A percentile compares a stretch with the other conserved stretches of the same genome.
phyloP scores from a whole-genome alignment of 2,888 invertebrate genomes.

The Hanleya hanleyi region DNA sequence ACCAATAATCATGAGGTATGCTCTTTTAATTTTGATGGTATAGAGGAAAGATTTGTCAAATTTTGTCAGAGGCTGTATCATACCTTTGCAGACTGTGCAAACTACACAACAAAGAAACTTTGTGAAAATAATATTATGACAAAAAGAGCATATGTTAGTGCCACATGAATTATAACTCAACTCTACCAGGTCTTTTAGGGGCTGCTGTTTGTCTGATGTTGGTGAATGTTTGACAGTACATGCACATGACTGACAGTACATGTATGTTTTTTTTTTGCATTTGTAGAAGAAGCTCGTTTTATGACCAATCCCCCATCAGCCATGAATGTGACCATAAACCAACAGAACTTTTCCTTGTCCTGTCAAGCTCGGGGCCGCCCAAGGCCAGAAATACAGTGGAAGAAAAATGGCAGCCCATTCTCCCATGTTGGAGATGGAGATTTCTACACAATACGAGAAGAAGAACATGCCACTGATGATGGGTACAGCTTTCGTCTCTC shows the following conservation, averaged over 20 bases:
- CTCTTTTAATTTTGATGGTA: too few relatives aligned
- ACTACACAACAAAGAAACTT: neutral
- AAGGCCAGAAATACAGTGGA: neutral
- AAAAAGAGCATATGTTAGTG: neutral
- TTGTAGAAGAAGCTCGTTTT: neutral
- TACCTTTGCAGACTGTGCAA: too few relatives aligned
- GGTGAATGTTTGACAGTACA: too few relatives aligned
- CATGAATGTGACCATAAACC: neutral
- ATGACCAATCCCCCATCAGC: neutral
- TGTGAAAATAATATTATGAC: neutral
- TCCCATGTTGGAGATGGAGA: neutral
- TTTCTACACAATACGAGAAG: neutral
- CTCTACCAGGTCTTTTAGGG: neutral
- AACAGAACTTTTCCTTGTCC: neutral
- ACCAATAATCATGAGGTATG: too few relatives aligned
- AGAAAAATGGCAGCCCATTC: neutral
- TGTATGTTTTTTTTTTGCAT: neutral
- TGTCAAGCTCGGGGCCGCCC: neutral
- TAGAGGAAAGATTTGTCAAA: too few relatives aligned
- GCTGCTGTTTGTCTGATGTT: too few relatives aligned
- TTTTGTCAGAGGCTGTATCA: too few relatives aligned
- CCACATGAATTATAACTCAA: neutral
- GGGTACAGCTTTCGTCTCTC: neutral
- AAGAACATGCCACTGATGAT: neutral
- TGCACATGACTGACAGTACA: neutral